Evolutionary conservation across 2,113 vertebrate genomes (phyloP), one percentile per base, ranked within the genome.

Genomic region (Butorides virescens): DNA sequence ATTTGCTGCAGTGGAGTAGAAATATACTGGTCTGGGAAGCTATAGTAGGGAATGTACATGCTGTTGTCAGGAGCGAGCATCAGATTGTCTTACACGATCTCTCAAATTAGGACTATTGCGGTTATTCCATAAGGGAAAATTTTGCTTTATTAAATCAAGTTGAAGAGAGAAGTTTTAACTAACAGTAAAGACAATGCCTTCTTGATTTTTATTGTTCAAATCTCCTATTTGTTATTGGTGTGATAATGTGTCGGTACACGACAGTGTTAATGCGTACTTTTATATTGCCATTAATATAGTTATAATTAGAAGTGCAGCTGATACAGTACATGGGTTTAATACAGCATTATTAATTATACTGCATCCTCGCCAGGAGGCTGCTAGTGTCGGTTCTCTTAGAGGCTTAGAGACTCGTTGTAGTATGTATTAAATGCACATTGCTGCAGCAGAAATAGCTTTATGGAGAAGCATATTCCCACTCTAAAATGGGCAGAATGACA

Each of bases 291-390:
- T 97, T 96, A 96, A 97, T 95, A 91, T 53, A 97, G 92, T 89
- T 92, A 95, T 96, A 98, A 97, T 97, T 97, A 96, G 93, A 93
- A 97, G 93, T 84, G 88, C 94, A 96, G 87, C 81, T 94, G 95
- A 95, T 98, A 67, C 59, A 91, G 96, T 79, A 59, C 85, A 63
- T 70, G 86, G 91, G 90, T 94, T 97, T 97, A 95, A 96, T 97
- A 96, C 96, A 92, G 85, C 97, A 95, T 97, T 98, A 97, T 97
- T 94, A 91, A 78, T 97, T 89, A 90, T 94, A 96, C 66, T 62
- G 92, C 94, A 75, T 92, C 76, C 67, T 95, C 50, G 6, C 85
- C 94, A 90, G 92, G 86, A 95, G 91, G 91, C 49, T 68, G 79
- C 93, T 53, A 65, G 86, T 76, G 44, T 95, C 16, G 46, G 50